phyloP scores from a whole-genome alignment of 2,797 vertebrate genomes.

The Nothura maculosa region DNA sequence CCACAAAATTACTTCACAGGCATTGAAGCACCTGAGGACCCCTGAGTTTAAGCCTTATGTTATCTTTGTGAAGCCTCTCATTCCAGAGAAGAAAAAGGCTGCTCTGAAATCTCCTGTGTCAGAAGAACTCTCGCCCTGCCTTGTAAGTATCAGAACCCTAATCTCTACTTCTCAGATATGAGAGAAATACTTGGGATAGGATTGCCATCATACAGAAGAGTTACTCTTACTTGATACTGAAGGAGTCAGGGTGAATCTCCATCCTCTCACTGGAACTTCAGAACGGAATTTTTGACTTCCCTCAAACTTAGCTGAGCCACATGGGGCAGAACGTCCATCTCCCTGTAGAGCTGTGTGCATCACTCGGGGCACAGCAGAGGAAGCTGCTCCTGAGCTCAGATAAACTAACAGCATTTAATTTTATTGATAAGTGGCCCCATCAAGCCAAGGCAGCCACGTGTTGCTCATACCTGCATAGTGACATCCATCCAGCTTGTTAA shows the following conservation, averaged over 20 bases:
- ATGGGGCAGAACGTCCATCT: fast-evolving
- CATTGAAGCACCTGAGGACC: slow-evolving; percentile 88
- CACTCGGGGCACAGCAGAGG: neutral
- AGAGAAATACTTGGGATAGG: neutral
- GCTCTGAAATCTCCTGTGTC: slow-evolving; percentile 83
- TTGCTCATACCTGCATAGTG: neutral
- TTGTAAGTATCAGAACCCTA: slow-evolving; percentile 68
- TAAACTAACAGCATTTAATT: neutral
- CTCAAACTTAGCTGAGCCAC: neutral
- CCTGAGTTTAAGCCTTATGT: slow-evolving; percentile 93
- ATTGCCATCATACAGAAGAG: neutral
- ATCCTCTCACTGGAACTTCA: neutral
- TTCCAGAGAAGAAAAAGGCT: slow-evolving; percentile 82
- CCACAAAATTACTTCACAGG: slow-evolving; percentile 79
- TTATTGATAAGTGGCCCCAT: neutral
- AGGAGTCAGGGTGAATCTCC: neutral
- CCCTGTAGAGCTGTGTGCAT: fast-evolving
- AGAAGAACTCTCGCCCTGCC: slow-evolving; percentile 79
- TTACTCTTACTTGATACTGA: neutral
- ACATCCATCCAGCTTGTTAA: neutral
- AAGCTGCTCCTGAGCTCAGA: neutral
- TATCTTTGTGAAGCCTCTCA: slow-evolving; percentile 89
- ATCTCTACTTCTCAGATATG: neutral
- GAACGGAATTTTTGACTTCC: neutral
- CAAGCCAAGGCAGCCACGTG: neutral